Conservation (phyloP, 2,113 vertebrate genomes). For the Fregata magnificens region DNA sequence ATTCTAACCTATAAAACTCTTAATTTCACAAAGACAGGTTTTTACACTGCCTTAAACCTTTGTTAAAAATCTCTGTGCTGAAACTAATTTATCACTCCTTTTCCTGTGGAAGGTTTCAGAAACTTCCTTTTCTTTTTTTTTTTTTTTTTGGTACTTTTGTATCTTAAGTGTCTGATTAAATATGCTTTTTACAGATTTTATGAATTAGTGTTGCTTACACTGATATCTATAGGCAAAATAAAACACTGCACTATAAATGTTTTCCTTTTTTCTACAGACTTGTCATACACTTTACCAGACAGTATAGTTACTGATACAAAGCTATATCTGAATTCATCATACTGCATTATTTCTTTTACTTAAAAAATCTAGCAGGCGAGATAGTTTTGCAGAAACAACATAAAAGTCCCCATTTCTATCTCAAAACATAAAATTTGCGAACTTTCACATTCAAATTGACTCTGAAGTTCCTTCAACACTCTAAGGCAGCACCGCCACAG, state of each 20-base stretch:
- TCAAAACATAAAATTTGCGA: neutral
- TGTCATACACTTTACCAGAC: neutral
- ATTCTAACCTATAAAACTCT: neutral
- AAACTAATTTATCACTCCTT: neutral
- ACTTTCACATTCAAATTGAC: neutral
- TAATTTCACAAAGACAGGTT: neutral
- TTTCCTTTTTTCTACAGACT: neutral
- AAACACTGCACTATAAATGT: neutral
- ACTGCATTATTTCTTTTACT: neutral
- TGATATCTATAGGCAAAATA: neutral
- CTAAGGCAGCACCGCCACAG: neutral
- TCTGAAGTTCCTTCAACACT: neutral
- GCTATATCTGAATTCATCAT: neutral
- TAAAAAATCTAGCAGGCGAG: neutral
- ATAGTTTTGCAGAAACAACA: too few species aligned
- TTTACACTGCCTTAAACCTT: neutral
- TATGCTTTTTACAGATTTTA: neutral
- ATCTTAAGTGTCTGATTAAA: neutral
- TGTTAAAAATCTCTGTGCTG: neutral
- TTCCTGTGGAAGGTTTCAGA: neutral
- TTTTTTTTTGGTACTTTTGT: neutral
- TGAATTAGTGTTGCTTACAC: neutral
- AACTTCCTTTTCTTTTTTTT: neutral
- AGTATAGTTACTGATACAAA: neutral
- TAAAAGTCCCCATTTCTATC: too few species aligned